phyloP scores from a whole-genome alignment of 2,797 vertebrate species.

The Pseudopleuronectes americanus region DNA sequence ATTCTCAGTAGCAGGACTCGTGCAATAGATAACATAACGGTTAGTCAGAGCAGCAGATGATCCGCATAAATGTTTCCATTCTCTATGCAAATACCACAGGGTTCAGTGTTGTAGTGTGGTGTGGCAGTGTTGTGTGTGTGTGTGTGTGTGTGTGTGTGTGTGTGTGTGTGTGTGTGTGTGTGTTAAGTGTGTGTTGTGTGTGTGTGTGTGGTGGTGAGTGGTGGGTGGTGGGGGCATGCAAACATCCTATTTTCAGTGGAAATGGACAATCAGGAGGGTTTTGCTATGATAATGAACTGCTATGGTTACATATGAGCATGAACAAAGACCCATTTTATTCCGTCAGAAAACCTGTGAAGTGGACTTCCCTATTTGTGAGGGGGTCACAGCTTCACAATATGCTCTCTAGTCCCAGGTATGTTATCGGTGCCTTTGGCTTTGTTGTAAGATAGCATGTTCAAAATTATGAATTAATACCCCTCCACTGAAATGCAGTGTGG shows the following conservation, averaged over 20 bases:
- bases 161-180: too few species aligned
- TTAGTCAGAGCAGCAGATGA: constrained; percentile 35
- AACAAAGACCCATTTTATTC: constrained; percentile 73
- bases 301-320: constrained; percentile 41
- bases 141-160: background rate
- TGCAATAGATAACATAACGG: constrained; percentile 21
- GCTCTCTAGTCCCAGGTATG: constrained; percentile 72
- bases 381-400: constrained; percentile 69
- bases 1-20: constrained; percentile 5
- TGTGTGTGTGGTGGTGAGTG: background rate
- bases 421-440: constrained; percentile 76
- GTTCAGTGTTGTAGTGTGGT: constrained; percentile 45
- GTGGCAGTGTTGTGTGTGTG: background rate
- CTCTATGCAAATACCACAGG: constrained; percentile 59
- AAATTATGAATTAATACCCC: constrained; percentile 82
- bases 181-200: background rate
- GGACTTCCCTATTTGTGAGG: constrained; percentile 71
- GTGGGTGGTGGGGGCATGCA: constrained; percentile 43
- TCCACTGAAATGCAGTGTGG: constrained; percentile 78
- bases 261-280: constrained; percentile 63
- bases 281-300: constrained; percentile 64
- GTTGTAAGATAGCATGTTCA: constrained; percentile 75
- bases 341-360: constrained; percentile 74
- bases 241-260: constrained; percentile 57
- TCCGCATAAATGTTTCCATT: constrained; percentile 58